Base-by-base conservation (phyloP, 1,140 invertebrate species). In the Olivierus martensii region DNA sequence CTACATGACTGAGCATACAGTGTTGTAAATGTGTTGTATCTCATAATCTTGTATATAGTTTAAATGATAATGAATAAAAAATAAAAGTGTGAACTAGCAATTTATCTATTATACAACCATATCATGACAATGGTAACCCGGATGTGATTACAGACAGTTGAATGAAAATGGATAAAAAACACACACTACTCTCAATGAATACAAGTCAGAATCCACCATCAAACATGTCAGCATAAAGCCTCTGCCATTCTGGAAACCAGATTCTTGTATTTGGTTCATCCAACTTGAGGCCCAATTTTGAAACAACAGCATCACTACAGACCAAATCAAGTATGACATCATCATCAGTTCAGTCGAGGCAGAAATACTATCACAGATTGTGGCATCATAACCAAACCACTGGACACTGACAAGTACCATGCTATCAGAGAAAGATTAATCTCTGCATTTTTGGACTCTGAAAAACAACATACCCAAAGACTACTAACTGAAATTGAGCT, bases 241-340 rank as follows among this genome's bases (percentile, higher is more conserved):
- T 47, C 60, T 65, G n/a, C 3, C 58, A 1, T 66, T 68, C 49
- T 66, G 59, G 62, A 39, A 51, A 42, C 49, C 51, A 0, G 38
- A 61, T 2, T 53, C 60, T 2, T 52, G 55, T 9, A 37, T 67
- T 10, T 67, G 64, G 65, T 64, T 66, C 28, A 18, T 54, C 0
- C 63, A 67, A 41, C 17, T 66, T 3, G 63, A 67, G 22, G 56
- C 61, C 0, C 52, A 60, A 49, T 65, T 67, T 51, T 2, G 10
- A 12, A 18, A 53, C 0, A 28, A 43, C 0, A 35, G 46, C 5
- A 61, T 63, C 0, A 55, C 28, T 2, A 43, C 46, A 0, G 57
- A 64, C 1, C 46, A 49, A 38, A 54, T 53, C 0, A 65, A 63
- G 43, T 64, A 51, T 19, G 9, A 57, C 39, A 18, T 51, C 38